Evolutionary conservation across 2,888 invertebrate species (phyloP).

Genomic region (Kryphioiulus occultus): DNA sequence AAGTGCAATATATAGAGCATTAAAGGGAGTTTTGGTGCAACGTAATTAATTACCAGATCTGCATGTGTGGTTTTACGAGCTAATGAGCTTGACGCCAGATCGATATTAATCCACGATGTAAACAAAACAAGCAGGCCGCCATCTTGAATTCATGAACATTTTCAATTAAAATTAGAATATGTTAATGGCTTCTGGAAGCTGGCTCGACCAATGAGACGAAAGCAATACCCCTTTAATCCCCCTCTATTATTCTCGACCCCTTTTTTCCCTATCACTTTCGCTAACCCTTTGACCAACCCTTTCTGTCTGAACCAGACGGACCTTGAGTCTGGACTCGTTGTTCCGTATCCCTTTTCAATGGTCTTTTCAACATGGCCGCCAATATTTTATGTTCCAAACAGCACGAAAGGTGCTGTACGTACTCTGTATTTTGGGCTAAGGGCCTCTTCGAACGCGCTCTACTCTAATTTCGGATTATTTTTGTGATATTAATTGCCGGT

Average conservation of each 20-base stretch:
- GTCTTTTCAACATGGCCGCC: background rate
- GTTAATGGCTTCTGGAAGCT: background rate
- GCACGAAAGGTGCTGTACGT: too few relatives aligned
- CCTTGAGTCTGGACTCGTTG: background rate
- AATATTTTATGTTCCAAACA: background rate
- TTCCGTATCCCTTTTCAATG: background rate
- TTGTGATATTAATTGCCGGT: background rate
- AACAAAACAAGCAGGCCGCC: background rate
- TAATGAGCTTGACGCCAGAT: background rate
- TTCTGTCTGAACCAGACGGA: slow-evolving; percentile 21
- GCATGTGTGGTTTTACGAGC: too few relatives aligned
- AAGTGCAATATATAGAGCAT: too few relatives aligned
- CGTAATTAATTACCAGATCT: too few relatives aligned
- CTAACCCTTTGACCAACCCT: slow-evolving; percentile 30
- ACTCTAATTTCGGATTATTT: background rate
- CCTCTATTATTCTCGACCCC: background rate
- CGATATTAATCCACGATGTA: background rate
- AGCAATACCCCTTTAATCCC: slow-evolving; percentile 11
- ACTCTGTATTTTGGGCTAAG: background rate
- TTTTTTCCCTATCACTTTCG: background rate
- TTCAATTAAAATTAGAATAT: slow-evolving; percentile 31
- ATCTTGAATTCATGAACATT: background rate
- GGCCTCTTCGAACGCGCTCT: background rate
- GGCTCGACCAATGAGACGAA: background rate
- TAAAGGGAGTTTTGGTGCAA: too few relatives aligned